Evolutionary conservation across 2,888 invertebrate species (phyloP), one percentile per base, ranked within the genome.

Genomic region (Perizoma affinitatum): DNA sequence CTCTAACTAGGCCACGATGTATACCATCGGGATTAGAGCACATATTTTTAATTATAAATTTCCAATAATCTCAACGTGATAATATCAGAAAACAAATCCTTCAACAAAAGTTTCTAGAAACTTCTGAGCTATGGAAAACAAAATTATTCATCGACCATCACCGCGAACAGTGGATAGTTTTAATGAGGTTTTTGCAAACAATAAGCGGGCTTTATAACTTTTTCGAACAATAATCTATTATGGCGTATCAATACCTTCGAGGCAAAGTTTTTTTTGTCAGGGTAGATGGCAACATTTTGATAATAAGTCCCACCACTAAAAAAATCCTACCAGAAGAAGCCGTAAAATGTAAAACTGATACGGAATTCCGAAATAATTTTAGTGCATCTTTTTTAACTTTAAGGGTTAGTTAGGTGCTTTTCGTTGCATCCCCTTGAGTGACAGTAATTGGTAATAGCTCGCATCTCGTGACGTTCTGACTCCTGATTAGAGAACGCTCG

Each of bases 381-480:
- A 51, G 44, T 52, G 52, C 51, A 62, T 62, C 40, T 56, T 56
- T 45, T 47, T 50, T 41, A 52, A 58, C 44, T 54, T 62, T 62
- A 62, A 55, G 44, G 33, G 52, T 49, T 50, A 22, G 22, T 1
- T 22, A 22, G 22, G 22, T 22, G 58, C 48, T 58, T 63, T 53
- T 48, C 58, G 45, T 44, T 58, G 63, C 63, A 58, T 52, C 54
- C 38, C 40, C 68, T 64, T 79, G 79, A 83, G 80, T 73, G 84
- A 83, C 84, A 83, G 79, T 84, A 84, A 84, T 85, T 84, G 82
- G 78, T 73, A 55, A 67, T 66, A 76, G 76, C 70, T 66, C 67
- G 55, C 58, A 54, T 67, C 69, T 69, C 68, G 71, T 68, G 66
- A 62, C 59, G 67, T 69, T 68, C 61, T 62, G 22, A 9, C 41